Percentiles rank a stretch among this genome's conserved stretches.
phyloP scores from a whole-genome alignment of 2,797 vertebrate species.

The Girardinus metallicus region DNA sequence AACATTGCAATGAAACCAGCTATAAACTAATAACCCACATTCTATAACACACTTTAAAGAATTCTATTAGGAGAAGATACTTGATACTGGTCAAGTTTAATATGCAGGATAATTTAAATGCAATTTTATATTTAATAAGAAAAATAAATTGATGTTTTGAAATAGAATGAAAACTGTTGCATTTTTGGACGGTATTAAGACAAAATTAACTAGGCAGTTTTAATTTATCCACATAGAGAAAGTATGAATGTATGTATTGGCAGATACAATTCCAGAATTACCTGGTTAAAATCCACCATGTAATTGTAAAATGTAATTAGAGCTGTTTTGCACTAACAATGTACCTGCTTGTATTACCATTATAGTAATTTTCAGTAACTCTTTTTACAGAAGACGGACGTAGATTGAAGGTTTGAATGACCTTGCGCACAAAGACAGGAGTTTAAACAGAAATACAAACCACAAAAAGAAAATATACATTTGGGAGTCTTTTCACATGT shows the following conservation, averaged over 20 bases:
- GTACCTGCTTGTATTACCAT: too few relatives aligned
- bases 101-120: conserved; percentile 39
- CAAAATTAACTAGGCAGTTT: not conserved
- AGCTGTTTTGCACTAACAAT: too few relatives aligned
- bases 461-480: not conserved
- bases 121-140: conserved; percentile 10
- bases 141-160: not conserved
- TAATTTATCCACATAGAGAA: not conserved
- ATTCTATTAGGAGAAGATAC: conserved; percentile 46
- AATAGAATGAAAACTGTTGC: conserved; percentile 13
- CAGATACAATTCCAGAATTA: conserved; percentile 7
- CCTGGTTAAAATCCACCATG: not conserved
- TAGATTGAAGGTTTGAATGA: not conserved
- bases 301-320: not conserved
- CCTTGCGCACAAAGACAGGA: not conserved
- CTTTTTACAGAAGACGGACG: not conserved
- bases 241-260: not conserved
- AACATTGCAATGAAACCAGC: conserved; percentile 50
- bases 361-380: not conserved
- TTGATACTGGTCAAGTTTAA: conserved; percentile 41
- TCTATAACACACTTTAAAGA: conserved; percentile 43
- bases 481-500: not conserved
- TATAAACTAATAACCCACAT: conserved; percentile 51
- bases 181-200: conserved; percentile 2
- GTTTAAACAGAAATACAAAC: not conserved